These are phyloP conservation scores for Drosophila rellima DNA, from an alignment of 2,888 invertebrate species.

Conservation along the genomic window DNA sequence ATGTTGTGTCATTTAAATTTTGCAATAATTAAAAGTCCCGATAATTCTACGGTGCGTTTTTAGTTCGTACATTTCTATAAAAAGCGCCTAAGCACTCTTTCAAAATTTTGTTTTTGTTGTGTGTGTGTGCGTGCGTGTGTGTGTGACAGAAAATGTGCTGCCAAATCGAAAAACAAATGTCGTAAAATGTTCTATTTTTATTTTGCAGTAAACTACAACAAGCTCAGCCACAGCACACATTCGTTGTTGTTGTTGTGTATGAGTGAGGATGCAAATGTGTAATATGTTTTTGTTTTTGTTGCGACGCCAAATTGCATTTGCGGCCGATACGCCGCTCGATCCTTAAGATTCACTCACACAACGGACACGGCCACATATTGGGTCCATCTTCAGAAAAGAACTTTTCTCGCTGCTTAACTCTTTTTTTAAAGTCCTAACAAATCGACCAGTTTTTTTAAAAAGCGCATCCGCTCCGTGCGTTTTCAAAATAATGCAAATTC, in stretches of 20 bases:
- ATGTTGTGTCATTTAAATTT: slow-evolving; percentile 40
- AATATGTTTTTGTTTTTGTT: slow-evolving; percentile 73
- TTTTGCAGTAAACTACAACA: slow-evolving; percentile 71
- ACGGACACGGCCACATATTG: slow-evolving; percentile 17
- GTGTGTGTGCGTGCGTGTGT: slow-evolving; percentile 19
- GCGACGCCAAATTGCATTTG: slow-evolving; percentile 78
- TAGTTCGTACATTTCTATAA: slow-evolving; percentile 39
- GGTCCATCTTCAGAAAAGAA: slow-evolving; percentile 7
- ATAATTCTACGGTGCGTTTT: slow-evolving; percentile 43
- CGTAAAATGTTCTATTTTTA: slow-evolving; percentile 77
- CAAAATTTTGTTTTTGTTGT: slow-evolving; percentile 41
- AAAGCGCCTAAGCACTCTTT: slow-evolving; percentile 40
- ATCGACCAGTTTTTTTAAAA: slow-evolving; percentile 4
- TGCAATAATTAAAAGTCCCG: slow-evolving; percentile 25
- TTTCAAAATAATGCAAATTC: slow-evolving; percentile 73
- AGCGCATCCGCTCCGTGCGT: slow-evolving; percentile 50
- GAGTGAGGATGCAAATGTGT: slow-evolving; percentile 72
- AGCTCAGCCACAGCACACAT: slow-evolving; percentile 38
- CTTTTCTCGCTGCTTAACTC: slow-evolving; percentile 4
- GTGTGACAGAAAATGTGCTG: slow-evolving; percentile 69
- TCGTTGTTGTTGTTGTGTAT: slow-evolving; percentile 42
- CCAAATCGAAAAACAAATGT: slow-evolving; percentile 64
- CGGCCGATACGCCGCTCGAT: slow-evolving; percentile 76
- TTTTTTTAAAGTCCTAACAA: slow-evolving; percentile 17
- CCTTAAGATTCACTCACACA: slow-evolving; percentile 48